Percentiles rank a stretch among this genome's conserved stretches.
Evolutionary conservation across 2,797 vertebrate species (phyloP).

Genomic region (Fundulus diaphanus): DNA sequence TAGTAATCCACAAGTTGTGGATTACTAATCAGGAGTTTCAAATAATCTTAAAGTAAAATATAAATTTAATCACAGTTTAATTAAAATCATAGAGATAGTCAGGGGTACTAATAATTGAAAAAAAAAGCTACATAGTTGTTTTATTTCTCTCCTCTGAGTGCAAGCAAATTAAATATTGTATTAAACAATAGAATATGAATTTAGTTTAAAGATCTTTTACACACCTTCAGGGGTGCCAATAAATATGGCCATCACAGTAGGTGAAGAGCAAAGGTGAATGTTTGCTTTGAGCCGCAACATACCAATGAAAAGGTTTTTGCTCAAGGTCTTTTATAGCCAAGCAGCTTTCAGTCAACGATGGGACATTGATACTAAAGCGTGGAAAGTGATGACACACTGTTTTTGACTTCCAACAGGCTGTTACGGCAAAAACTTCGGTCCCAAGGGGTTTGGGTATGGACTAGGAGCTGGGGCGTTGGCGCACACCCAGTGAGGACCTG

Average conservation of each 20-base stretch:
- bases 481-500: conserved; percentile 80
- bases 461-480: conserved; percentile 91
- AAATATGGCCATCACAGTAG: too few species aligned
- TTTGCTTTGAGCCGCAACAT: not conserved
- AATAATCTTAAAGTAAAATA: too few species aligned
- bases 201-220: not conserved
- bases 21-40: too few species aligned
- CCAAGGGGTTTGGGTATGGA: conserved; percentile 94
- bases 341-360: not conserved
- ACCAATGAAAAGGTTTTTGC: not conserved
- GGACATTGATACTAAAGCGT: not conserved
- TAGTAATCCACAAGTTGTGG: too few species aligned
- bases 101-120: too few species aligned
- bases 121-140: too few species aligned
- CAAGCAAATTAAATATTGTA: too few species aligned
- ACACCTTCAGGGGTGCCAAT: not conserved
- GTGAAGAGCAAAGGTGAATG: not conserved
- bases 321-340: not conserved
- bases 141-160: too few species aligned
- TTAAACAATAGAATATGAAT: not conserved
- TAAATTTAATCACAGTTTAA: too few species aligned
- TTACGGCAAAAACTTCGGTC: conserved; percentile 94
- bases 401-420: conserved; percentile 81
- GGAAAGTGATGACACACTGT: not conserved
- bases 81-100: too few species aligned